Percentiles rank a stretch among this genome's conserved stretches.
Conservation (phyloP, 30 jellyfish, hydroid and myxozoan species). For the Calvadosia cruxmelitensis region DNA sequence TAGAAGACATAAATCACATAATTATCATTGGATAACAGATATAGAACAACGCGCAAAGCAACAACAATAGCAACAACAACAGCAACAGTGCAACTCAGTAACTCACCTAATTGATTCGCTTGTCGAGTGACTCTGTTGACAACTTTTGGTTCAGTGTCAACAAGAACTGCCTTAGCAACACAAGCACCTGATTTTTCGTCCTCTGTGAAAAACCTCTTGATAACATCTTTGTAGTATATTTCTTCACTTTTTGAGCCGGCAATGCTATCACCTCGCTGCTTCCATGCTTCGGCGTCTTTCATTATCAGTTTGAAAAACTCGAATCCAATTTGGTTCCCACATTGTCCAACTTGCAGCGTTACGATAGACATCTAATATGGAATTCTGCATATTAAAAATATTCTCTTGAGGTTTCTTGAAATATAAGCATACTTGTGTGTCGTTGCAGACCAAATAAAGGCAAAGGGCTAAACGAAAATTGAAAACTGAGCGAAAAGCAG, state of each 20-base stretch:
- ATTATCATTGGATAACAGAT: no score
- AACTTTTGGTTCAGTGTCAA: constrained; percentile 85
- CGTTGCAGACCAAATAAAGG: no score
- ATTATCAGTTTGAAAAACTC: constrained; percentile 37
- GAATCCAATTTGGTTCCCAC: constrained; percentile 90
- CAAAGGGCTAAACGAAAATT: no score
- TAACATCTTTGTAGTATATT: constrained; percentile 27
- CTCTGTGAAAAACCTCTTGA: constrained; percentile 44
- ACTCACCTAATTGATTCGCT: neutral
- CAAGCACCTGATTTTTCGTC: neutral
- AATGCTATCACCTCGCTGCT: no score
- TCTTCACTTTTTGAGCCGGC: constrained; percentile 2
- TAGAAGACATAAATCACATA: no score
- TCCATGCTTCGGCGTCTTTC: constrained; percentile 7
- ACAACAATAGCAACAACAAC: neutral
- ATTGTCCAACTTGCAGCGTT: constrained; percentile 87
- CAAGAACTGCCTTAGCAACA: constrained; percentile 66
- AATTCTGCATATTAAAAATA: no score
- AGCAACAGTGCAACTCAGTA: neutral
- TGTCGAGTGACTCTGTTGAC: neutral
- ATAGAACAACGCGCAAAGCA: no score
- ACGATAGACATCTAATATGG: constrained; percentile 82
- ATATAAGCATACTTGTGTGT: no score
- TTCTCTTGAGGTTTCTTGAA: no score
- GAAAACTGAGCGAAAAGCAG: no score